These are phyloP conservation scores for Syrrhaptes paradoxus DNA, from an alignment of 2,113 vertebrate genomes.

Conservation along the genomic window DNA sequence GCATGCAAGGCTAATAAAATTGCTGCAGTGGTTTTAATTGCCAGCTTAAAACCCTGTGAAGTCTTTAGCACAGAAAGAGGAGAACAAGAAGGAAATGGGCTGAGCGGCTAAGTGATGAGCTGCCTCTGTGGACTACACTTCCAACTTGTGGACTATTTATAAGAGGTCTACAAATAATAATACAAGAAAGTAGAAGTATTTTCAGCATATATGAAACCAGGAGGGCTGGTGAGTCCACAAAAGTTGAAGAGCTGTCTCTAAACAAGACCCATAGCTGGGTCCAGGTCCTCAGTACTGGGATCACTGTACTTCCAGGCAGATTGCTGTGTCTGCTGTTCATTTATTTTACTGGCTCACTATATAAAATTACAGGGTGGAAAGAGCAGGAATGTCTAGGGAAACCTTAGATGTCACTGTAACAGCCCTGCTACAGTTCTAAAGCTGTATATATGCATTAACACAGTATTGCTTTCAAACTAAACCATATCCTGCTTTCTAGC, in stretches of 20 bases:
- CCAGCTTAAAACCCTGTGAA: neutral
- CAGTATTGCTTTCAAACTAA: conserved; percentile 49
- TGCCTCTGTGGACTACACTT: neutral
- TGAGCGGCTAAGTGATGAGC: neutral
- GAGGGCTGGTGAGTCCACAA: neutral
- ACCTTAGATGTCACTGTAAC: conserved; percentile 56
- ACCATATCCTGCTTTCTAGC: conserved; percentile 2
- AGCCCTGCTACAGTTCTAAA: conserved; percentile 24
- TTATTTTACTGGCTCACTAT: conserved; percentile 53
- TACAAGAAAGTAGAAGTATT: neutral
- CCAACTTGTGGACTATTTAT: neutral
- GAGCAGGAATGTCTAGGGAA: conserved; percentile 55
- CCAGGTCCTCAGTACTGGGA: neutral
- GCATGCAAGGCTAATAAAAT: neutral
- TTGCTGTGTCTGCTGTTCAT: conserved; percentile 30
- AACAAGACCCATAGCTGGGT: neutral
- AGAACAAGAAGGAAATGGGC: neutral
- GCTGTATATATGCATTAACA: conserved; percentile 35
- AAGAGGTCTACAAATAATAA: neutral
- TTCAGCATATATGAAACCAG: neutral
- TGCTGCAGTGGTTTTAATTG: conserved; percentile 3
- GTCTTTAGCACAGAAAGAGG: neutral
- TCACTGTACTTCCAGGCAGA: neutral
- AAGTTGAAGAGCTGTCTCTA: neutral
- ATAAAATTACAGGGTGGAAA: conserved; percentile 66